Percentiles rank a stretch among this genome's conserved stretches.
phyloP scores from a whole-genome alignment of 2,888 invertebrate species.

The Drosophila subsilvestris region DNA sequence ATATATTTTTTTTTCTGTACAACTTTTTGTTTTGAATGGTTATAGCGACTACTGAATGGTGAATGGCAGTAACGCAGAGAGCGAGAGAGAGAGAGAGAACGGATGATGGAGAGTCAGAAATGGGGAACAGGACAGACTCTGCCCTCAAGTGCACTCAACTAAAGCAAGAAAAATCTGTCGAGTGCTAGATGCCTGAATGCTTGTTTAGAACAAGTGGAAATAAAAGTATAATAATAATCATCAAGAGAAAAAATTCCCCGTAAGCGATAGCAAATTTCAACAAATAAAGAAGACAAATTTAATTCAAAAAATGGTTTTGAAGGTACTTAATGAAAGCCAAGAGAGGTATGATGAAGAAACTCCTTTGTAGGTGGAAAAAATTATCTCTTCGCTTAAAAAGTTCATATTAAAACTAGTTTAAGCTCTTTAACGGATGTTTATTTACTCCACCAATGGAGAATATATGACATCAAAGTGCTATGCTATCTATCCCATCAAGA shows the following conservation, averaged over 20 bases:
- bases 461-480: no score
- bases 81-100: neutral
- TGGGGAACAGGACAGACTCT: slow-evolving; percentile 1
- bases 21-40: slow-evolving; percentile 38
- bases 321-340: neutral
- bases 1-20: slow-evolving; percentile 15
- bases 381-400: neutral
- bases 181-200: slow-evolving; percentile 51
- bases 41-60: slow-evolving; percentile 23
- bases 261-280: slow-evolving; percentile 43
- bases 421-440: neutral
- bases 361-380: neutral
- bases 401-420: neutral
- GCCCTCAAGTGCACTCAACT: slow-evolving; percentile 56
- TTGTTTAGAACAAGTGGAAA: slow-evolving; percentile 35
- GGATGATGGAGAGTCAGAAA: neutral
- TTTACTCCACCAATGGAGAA: no score
- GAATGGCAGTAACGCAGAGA: slow-evolving; percentile 41
- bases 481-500: no score
- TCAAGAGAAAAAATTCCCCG: slow-evolving; percentile 17
- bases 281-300: slow-evolving; percentile 17
- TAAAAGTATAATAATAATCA: slow-evolving; percentile 23
- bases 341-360: neutral
- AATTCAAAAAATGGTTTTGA: neutral
- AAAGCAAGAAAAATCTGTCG: slow-evolving; percentile 59